phyloP scores from a whole-genome alignment of 64 coral and sea anemone genomes.

The Actinia tenebrosa region DNA sequence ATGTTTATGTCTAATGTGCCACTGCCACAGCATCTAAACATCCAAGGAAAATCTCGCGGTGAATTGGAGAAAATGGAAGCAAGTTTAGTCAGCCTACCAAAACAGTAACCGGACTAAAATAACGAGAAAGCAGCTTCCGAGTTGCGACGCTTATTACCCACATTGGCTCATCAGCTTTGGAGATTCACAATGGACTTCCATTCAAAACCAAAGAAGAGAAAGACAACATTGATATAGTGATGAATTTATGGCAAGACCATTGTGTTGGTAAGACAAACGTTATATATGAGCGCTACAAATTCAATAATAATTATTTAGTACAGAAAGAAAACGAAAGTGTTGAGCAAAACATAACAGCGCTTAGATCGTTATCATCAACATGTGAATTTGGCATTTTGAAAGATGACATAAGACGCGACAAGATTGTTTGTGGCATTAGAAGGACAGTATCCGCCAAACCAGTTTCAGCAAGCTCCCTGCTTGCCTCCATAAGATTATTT shows the following conservation, averaged over 20 bases:
- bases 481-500: not conserved
- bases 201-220: conserved; percentile 39
- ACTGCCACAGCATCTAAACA: conserved; percentile 13
- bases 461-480: not conserved
- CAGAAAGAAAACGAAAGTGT: conserved; percentile 28
- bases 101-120: conserved; percentile 1
- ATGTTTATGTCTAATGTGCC: conserved; percentile 46
- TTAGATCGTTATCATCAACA: conserved; percentile 12
- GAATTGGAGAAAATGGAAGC: conserved; percentile 50
- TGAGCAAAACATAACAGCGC: conserved; percentile 4
- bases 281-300: conserved; percentile 33
- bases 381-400: not conserved
- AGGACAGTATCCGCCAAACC: not conserved
- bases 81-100: conserved; percentile 45
- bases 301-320: conserved; percentile 36
- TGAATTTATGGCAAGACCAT: conserved; percentile 16
- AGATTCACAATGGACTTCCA: conserved; percentile 31
- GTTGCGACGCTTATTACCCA: conserved; percentile 29
- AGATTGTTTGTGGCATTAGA: not conserved
- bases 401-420: not conserved
- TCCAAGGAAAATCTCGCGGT: conserved; percentile 8
- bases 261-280: conserved; percentile 37
- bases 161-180: conserved; percentile 20
- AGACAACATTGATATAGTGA: conserved; percentile 21
- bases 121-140: conserved; percentile 18